Evolutionary conservation across 2,113 vertebrate species (phyloP).

Genomic region (Garra rufa): DNA sequence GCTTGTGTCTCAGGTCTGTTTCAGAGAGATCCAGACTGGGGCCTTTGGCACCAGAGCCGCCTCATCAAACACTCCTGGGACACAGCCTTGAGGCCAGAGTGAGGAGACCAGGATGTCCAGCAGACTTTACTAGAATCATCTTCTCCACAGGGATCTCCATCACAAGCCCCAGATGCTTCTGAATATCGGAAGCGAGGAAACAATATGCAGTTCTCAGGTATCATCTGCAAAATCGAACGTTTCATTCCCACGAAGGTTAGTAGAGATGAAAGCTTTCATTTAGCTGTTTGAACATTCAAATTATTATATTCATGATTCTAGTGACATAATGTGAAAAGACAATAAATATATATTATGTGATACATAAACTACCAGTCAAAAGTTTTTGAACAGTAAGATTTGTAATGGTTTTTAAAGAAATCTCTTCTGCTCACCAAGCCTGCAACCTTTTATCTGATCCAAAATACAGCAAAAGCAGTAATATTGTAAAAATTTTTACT

Average conservation of each 20-base stretch:
- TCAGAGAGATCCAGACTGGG: slow-evolving; percentile 50
- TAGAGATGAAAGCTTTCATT: neutral
- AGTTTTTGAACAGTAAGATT: no score
- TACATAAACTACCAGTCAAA: no score
- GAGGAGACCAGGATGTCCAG: slow-evolving; percentile 56
- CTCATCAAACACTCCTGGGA: slow-evolving; percentile 63
- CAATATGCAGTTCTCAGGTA: slow-evolving; percentile 29
- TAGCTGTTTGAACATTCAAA: no score
- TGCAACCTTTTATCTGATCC: no score
- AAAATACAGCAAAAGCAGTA: no score
- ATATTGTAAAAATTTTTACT: no score
- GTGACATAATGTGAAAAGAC: no score
- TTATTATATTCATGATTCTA: no score
- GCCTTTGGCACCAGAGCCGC: slow-evolving; percentile 56
- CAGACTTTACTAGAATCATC: slow-evolving; percentile 53
- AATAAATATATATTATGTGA: no score
- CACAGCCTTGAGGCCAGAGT: slow-evolving; percentile 49
- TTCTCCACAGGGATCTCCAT: slow-evolving; percentile 34
- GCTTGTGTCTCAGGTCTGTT: slow-evolving; percentile 27
- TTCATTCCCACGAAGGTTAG: slow-evolving; percentile 1
- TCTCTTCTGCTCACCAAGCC: no score
- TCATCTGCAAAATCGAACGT: slow-evolving; percentile 7
- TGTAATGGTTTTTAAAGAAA: no score
- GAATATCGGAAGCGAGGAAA: slow-evolving; percentile 32
- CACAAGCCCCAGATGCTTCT: slow-evolving; percentile 32